phyloP scores from a whole-genome alignment of 35 echinoderm and acorn worm genomes.

The Hemicentrotus pulcherrimus region DNA sequence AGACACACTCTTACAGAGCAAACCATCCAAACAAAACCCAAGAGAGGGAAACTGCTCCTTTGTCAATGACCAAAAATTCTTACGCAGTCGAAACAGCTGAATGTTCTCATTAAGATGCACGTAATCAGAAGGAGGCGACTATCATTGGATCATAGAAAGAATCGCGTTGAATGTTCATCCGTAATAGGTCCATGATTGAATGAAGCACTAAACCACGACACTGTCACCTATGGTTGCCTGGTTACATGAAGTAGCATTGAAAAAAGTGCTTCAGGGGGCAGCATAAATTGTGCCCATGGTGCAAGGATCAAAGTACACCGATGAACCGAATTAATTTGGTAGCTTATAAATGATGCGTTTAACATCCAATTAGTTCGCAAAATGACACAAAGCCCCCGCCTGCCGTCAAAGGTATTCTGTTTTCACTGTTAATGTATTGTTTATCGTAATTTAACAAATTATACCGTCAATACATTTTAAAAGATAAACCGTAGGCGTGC shows the following conservation, averaged over 20 bases:
- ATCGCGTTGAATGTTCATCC: too few relatives aligned
- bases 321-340: neutral
- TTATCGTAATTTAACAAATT: neutral
- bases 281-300: neutral
- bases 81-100: too few relatives aligned
- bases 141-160: too few relatives aligned
- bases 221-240: too few relatives aligned
- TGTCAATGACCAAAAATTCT: too few relatives aligned
- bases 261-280: neutral
- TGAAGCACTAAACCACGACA: too few relatives aligned
- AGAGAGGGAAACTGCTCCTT: too few relatives aligned
- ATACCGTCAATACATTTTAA: neutral
- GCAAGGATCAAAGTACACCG: neutral
- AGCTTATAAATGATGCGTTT: slow-evolving; percentile 12
- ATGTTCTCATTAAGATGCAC: too few relatives aligned
- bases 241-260: neutral
- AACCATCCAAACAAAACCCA: too few relatives aligned
- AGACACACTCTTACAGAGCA: too few relatives aligned
- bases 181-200: too few relatives aligned
- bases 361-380: neutral
- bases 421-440: neutral
- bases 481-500: neutral
- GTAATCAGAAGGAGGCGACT: too few relatives aligned
- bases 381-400: neutral
- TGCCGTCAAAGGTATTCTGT: neutral